Conservation (phyloP, 2,113 vertebrate genomes). For the Syngnathus scovelli region DNA sequence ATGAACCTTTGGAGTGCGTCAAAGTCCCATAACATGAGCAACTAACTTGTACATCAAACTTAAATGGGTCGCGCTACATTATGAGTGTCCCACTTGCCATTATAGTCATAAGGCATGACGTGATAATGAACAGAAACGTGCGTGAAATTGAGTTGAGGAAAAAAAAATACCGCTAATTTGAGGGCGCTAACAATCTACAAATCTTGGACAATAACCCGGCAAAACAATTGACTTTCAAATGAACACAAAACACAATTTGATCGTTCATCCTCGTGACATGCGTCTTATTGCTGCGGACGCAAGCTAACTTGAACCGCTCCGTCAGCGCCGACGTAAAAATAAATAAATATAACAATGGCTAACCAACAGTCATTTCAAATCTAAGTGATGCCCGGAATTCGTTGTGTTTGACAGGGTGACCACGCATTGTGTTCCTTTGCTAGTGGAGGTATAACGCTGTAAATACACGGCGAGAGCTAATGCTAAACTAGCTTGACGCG, state of each 20-base stretch:
- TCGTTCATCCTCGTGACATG: background rate
- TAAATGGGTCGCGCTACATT: background rate
- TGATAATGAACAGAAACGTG: background rate
- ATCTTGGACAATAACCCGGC: background rate
- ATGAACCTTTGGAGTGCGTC: background rate
- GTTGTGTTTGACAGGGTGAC: background rate
- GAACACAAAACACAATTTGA: background rate
- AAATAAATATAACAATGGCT: background rate
- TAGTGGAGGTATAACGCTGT: background rate
- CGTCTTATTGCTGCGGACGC: background rate
- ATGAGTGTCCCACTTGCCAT: background rate
- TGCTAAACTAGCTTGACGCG: slow-evolving; percentile 7
- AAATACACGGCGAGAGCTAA: background rate
- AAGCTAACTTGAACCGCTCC: background rate
- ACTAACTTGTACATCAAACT: background rate
- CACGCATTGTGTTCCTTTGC: background rate
- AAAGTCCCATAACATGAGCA: background rate
- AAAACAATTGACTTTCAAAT: background rate
- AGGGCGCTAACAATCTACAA: background rate
- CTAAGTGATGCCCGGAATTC: background rate
- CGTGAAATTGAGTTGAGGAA: background rate
- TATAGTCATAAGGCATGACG: background rate
- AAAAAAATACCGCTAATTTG: background rate
- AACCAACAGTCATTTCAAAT: background rate
- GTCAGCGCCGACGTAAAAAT: background rate